Conservation (phyloP, 2,797 vertebrate species). For the Sebastes steindachneri region DNA sequence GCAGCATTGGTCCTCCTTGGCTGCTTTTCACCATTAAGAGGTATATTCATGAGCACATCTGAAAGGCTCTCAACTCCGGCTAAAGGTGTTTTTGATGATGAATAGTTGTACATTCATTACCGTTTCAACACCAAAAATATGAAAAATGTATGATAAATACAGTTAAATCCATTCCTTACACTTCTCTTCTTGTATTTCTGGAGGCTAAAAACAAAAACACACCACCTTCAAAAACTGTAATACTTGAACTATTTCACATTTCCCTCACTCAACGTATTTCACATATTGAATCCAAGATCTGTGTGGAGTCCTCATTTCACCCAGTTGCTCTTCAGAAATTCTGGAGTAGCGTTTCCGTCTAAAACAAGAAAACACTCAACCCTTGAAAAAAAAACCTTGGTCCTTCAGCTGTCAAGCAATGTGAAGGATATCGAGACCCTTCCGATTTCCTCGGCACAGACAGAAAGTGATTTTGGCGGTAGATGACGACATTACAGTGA, state of each 20-base stretch:
- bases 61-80: not conserved
- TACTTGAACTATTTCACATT: not conserved
- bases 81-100: not conserved
- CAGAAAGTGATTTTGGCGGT: constrained; percentile 14
- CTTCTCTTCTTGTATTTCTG: not conserved
- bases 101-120: not conserved
- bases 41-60: not conserved
- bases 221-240: not conserved
- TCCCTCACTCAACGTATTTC: not conserved
- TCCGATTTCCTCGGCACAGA: constrained; percentile 10
- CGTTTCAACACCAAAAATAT: not conserved
- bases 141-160: not conserved
- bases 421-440: constrained; percentile 18
- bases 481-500: constrained; percentile 51
- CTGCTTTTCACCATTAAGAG: not conserved
- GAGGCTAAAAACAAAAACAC: not conserved
- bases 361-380: not conserved
- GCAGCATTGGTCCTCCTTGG: not conserved
- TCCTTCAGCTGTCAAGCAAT: constrained; percentile 31
- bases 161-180: not conserved
- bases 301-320: not conserved
- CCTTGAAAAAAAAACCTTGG: not conserved
- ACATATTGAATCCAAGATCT: not conserved
- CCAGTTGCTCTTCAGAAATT: constrained; percentile 3
- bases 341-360: not conserved